These are phyloP conservation scores for Euglossa dilemma DNA, from an alignment of 1,140 invertebrate genomes.

Conservation along the genomic window DNA sequence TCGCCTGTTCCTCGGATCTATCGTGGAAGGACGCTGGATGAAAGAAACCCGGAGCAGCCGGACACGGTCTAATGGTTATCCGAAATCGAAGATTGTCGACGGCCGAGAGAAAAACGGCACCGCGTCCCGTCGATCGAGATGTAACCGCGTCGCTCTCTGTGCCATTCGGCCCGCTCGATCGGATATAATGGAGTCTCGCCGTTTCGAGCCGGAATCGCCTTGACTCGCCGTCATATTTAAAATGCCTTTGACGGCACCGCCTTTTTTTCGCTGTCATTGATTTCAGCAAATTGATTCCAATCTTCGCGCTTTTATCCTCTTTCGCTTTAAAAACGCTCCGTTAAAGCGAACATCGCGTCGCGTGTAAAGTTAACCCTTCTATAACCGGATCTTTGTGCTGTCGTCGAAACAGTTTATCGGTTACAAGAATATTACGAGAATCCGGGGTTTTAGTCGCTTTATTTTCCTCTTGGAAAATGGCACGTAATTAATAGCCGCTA, in stretches of 20 bases:
- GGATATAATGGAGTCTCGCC: not conserved
- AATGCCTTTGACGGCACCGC: not conserved
- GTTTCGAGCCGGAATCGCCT: not conserved
- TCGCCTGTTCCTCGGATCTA: not conserved
- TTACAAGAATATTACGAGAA: too few species aligned
- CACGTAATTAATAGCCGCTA: too few species aligned
- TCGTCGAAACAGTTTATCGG: too few species aligned
- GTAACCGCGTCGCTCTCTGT: not conserved
- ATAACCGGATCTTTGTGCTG: too few species aligned
- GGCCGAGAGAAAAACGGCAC: not conserved
- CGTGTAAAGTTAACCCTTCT: too few species aligned
- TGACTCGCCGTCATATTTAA: not conserved
- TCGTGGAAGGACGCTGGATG: constrained; percentile 8
- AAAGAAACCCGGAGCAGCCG: not conserved
- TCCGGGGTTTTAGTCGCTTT: too few species aligned
- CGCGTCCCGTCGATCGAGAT: not conserved
- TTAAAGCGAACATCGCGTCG: too few species aligned
- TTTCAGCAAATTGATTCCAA: not conserved
- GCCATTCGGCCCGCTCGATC: not conserved
- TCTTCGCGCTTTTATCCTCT: not conserved
- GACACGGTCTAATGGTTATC: constrained; percentile 33
- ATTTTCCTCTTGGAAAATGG: too few species aligned
- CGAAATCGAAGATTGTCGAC: constrained; percentile 36
- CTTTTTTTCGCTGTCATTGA: not conserved
- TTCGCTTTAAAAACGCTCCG: too few species aligned